Base-by-base conservation (phyloP, 2,797 vertebrate species). In the Sebastes alutus region DNA sequence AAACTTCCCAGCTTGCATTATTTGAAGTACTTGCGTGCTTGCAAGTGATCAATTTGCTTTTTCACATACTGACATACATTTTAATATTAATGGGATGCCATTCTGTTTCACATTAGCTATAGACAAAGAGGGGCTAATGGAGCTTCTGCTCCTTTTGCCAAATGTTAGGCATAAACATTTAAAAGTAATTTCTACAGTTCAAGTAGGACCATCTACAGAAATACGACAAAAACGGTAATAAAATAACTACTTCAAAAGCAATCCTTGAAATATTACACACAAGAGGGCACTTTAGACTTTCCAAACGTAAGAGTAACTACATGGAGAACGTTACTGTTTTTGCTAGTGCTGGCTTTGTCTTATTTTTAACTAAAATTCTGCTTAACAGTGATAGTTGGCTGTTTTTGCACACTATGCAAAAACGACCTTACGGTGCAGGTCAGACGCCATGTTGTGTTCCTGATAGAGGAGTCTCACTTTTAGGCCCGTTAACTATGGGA, bases 21-120 rank as follows among this genome's bases (percentile, higher is more conserved):
- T 75, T 70, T 71, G 68, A 86, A 87, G 73, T 75, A 95, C 93
- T 95, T 94, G 92, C 95, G 93, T 89, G 94, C 95, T 96, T 96
- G 93, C 93, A 89, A 94, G 96, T 96, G 95, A 97, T 97, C 96
- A 95, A 95, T 95, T 94, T 85, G 83, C 86, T 93, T 85, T 52
- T 76, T 87, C 87, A 86, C 85, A 87, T 29, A 75, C 80, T 58
- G 58, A 88, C 83, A 80, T 16, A 71, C 64, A 56, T 63, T 82
- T 72, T 10, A 33, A 82, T 32, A 71, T 73, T 38, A 77, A 87
- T 49, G 71, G 76, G 86, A 86, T 25, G 65, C 33, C 55, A n/a
- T 80, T 89, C 77, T 33, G 83, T 80, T 87, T 92, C 89, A 92
- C 81, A 86, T 90, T 64, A 85, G 83, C 84, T 76, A 72, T 13